Base-by-base conservation (phyloP, 1,140 invertebrate species). In the Oncopodura yosiiana region DNA sequence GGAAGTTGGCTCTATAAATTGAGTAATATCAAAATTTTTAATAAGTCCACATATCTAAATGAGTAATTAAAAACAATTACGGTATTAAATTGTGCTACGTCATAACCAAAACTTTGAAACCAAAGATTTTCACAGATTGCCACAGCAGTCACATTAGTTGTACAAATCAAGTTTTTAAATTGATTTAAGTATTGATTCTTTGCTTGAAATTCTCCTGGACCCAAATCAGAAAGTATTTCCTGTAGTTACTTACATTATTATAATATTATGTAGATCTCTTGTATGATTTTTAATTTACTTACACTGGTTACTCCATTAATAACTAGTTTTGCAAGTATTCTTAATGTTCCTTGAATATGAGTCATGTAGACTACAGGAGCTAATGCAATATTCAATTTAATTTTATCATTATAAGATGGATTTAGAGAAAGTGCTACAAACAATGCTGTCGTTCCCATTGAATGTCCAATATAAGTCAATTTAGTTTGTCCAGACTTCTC, bases 1-100 rank as follows among this genome's bases (percentile, higher is more conserved):
- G 84, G 81, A 0, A 88, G 55, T 66, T 82, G 72, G 19, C 81
- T 81, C 81, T 83, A 49, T 14, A 64, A 9, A 45, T 23, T 23
- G 30, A 34, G 8, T 34, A 34, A 34, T 34, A 9, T 34, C 14
- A 34, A 34, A 34, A 34, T n/a, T 34, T 34, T 34, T 9, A 9
- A 9, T 34, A 34, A 9, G 8, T 34, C 6, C 6, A 9, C 14
- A 9, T 9, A n/a, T n/a, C 6, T 34, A n/a, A 34, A 34, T 34
- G 8, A n/a, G n/a, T 34, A 34, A 34, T 9, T 9, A 34, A n/a
- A 34, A n/a, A n/a, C n/a, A 34, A n/a, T 34, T 34, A 34, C 30
- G 8, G n/a, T 9, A 34, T 8, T 8, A 34, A 34, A 34, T 34
- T 34, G 8, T 9, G 8, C 14, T n/a, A 34, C 6, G 30, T 34